Base-by-base conservation (phyloP, 2,888 invertebrate genomes). In the Holacanthella duospinosa region DNA sequence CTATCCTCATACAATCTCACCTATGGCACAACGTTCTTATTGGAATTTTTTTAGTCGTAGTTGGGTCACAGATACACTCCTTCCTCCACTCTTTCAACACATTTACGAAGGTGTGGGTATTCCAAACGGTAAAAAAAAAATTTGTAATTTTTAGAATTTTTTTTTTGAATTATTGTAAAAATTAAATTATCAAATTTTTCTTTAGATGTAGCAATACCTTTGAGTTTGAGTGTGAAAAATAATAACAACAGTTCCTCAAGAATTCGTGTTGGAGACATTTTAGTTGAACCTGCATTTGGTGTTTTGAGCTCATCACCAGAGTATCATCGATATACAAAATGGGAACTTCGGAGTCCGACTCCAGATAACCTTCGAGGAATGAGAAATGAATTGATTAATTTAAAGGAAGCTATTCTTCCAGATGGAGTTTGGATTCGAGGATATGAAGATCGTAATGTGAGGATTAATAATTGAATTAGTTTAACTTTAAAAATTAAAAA, bases 341-440 rank as follows among this genome's bases (percentile, higher is more conserved):
- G 55, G 25, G 26, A 55, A 24, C 43, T 53, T 24, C 29, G 54
- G 24, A 21, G 29, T 9, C 60, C 57, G 3, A 53, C 29, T 27
- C 1, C 85, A 66, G 83, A 83, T 71, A 91, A 89, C 79, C 86
- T 86, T 76, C 84, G 85, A 64, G 87, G 91, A 1, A 85, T 93
- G 1, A 85, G 86, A 66, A 85, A 88, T 67, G 94, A 94, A 79
- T 84, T 90, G 4, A 26, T 27, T 75, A 86, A 86, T 73, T 79
- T 94, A 73, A 79, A 95, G 68, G 83, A 84, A 74, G 86, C 84
- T 61, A 88, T 90, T 56, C 80, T 95, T 61, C 94, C 95, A 0
- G 83, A 87, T 1, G 93, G 93, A 36, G 90, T 95, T 43, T 85
- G 88, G 82, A 86, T 90, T 16, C 85, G 89, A 72, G 87, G 87